A percentile compares a stretch with the other conserved stretches of the same genome.
Evolutionary conservation across 2,888 invertebrate species (phyloP).

Genomic region (Acleris holmiana): DNA sequence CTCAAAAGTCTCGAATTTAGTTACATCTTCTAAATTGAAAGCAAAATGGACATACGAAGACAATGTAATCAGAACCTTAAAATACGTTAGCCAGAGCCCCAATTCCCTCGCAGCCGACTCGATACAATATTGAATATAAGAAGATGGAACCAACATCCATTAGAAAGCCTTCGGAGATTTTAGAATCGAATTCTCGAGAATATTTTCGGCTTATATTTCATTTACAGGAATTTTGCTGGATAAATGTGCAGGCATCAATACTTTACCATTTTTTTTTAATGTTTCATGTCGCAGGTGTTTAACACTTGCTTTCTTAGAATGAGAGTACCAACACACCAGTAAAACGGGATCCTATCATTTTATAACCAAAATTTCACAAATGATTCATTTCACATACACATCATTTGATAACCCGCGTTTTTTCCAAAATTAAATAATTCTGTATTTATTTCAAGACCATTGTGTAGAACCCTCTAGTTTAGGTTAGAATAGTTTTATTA

Average conservation of each 20-base stretch:
- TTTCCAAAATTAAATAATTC: no score
- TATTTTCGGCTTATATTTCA: slow-evolving; percentile 18
- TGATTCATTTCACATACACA: no score
- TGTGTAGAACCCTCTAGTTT: no score
- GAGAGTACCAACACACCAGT: no score
- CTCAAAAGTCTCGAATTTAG: slow-evolving; percentile 20
- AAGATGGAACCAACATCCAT: slow-evolving; percentile 35
- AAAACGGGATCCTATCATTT: no score
- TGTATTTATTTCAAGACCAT: no score
- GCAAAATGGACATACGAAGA: slow-evolving; percentile 7
- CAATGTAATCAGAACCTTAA: neutral
- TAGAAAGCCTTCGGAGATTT: slow-evolving; percentile 32
- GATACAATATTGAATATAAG: slow-evolving; percentile 34
- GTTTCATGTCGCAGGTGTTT: neutral
- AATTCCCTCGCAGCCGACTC: slow-evolving; percentile 3
- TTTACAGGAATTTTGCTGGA: slow-evolving; percentile 19
- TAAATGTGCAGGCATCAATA: neutral
- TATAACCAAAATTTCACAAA: no score
- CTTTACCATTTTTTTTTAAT: neutral
- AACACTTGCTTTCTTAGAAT: no score
- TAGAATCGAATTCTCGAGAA: slow-evolving; percentile 27
- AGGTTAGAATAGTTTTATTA: no score
- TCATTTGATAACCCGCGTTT: no score
- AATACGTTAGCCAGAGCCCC: neutral
- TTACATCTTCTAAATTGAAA: slow-evolving; percentile 25